Evolutionary conservation across 1,140 invertebrate species (phyloP).

Genomic region (Pteromalus puparum): DNA sequence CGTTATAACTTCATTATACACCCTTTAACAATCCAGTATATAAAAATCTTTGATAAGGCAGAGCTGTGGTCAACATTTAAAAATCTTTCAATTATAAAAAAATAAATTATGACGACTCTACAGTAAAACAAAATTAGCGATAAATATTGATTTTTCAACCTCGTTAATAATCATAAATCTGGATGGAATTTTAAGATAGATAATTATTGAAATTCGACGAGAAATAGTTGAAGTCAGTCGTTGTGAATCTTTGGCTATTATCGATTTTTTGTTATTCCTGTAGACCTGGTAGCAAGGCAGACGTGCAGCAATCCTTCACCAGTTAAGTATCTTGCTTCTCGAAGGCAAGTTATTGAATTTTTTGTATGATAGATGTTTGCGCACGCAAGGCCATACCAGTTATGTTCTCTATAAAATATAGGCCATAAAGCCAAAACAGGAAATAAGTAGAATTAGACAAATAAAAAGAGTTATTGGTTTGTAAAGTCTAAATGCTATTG

Average conservation of each 20-base stretch:
- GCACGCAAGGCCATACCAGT: conserved; percentile 62
- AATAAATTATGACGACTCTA: background rate
- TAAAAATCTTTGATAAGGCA: conserved; percentile 14
- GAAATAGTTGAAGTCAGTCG: background rate
- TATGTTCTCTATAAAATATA: conserved; percentile 62
- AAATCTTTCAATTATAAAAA: background rate
- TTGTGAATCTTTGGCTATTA: background rate
- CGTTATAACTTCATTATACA: conserved; percentile 39
- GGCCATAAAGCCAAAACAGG: conserved; percentile 51
- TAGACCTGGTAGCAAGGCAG: background rate
- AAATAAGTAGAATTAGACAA: conserved; percentile 57
- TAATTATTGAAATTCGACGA: background rate
- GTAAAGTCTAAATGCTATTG: conserved; percentile 48
- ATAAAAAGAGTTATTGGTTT: conserved; percentile 26
- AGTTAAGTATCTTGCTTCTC: conserved; percentile 39
- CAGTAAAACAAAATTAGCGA: too few species aligned
- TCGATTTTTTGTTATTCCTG: conserved; percentile 17
- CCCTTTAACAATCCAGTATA: conserved; percentile 12
- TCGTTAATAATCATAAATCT: too few species aligned
- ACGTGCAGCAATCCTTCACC: conserved; percentile 14
- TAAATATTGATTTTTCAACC: too few species aligned
- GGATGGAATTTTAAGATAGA: background rate
- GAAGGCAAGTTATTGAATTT: conserved; percentile 57
- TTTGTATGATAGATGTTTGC: conserved; percentile 62
- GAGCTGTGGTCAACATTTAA: background rate